These are phyloP conservation scores for Stegodyphus mimosarum DNA, from an alignment of 1,140 invertebrate genomes.

Conservation along the genomic window DNA sequence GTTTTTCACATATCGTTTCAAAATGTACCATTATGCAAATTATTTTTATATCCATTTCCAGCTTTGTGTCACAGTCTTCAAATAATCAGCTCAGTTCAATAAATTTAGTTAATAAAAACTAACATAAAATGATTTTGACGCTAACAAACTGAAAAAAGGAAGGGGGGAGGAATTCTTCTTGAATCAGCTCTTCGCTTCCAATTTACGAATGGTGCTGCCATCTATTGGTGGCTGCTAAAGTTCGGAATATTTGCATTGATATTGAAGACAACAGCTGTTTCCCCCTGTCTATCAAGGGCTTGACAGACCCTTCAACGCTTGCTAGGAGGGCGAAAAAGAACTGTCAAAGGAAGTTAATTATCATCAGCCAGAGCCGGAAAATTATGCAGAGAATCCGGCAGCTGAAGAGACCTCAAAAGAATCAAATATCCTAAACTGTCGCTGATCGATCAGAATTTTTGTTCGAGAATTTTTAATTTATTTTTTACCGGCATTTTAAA, in stretches of 20 bases:
- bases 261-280: constrained; percentile 43
- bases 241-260: constrained; percentile 52
- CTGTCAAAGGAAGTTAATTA: constrained; percentile 42
- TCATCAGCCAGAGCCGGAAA: constrained; percentile 24
- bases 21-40: too few relatives aligned
- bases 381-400: constrained; percentile 42
- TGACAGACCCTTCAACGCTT: constrained; percentile 9
- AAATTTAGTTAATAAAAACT: too few relatives aligned
- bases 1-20: too few relatives aligned
- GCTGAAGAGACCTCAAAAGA: constrained; percentile 6
- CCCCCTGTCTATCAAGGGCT: constrained; percentile 31
- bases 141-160: too few relatives aligned
- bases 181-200: too few relatives aligned
- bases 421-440: not conserved
- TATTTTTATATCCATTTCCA: too few relatives aligned
- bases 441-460: constrained; percentile 15
- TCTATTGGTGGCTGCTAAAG: constrained; percentile 8
- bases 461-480: constrained; percentile 4
- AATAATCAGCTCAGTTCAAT: too few relatives aligned
- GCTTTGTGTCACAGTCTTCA: too few relatives aligned
- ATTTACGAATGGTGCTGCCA: constrained; percentile 29
- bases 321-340: constrained; percentile 9
- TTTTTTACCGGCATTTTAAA: not conserved
- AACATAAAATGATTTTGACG: too few relatives aligned
- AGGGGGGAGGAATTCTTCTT: too few relatives aligned